Evolutionary conservation across 2,888 invertebrate genomes (phyloP).

Genomic region (Cryptus viduatorius): DNA sequence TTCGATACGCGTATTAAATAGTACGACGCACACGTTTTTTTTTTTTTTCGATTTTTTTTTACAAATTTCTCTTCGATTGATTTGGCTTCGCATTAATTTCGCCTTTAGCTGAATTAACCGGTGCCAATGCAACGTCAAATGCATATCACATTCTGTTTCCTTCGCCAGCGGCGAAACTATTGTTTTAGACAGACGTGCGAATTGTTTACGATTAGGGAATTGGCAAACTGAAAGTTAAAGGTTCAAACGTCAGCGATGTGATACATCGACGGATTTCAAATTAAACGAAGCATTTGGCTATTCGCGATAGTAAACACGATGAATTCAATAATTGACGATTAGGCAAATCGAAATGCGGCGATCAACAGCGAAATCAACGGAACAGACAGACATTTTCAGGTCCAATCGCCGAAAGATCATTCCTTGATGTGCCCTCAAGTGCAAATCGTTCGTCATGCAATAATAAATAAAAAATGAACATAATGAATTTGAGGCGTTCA

Average conservation of each 20-base stretch:
- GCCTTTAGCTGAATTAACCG: no score
- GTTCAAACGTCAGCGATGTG: no score
- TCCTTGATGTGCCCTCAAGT: background rate
- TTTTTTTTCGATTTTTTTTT: background rate
- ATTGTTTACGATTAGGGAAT: background rate
- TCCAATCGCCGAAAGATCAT: constrained; percentile 41
- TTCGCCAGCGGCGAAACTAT: no score
- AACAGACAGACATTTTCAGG: constrained; percentile 80
- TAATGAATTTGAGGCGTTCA: no score
- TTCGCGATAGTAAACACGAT: constrained; percentile 4
- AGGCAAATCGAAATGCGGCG: constrained; percentile 54
- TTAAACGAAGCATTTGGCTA: no score
- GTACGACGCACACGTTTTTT: background rate
- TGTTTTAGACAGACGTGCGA: no score
- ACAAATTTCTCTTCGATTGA: background rate
- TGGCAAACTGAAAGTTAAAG: background rate
- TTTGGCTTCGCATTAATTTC: background rate
- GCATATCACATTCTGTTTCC: no score
- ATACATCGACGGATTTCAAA: no score
- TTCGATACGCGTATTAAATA: background rate
- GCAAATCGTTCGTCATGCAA: background rate
- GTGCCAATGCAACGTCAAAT: no score
- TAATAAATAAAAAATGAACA: background rate
- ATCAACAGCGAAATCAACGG: constrained; percentile 72
- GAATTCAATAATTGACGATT: constrained; percentile 30